Base-by-base conservation (phyloP, 1,140 invertebrate genomes). In the Danaus plexippus region DNA sequence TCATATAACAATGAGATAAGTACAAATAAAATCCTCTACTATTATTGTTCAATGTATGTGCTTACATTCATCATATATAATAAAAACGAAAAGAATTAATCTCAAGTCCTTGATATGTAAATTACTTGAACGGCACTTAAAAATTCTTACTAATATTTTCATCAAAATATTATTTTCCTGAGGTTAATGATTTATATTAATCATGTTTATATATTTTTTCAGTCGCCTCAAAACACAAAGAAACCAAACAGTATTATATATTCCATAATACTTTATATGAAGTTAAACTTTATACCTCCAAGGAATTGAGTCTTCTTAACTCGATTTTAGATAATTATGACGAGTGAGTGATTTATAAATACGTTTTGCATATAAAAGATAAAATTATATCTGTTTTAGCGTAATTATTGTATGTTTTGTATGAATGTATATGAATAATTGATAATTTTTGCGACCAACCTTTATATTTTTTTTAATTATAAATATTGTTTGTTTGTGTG, bases 221-320 rank as follows among this genome's bases (percentile, higher is more conserved):
- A 97, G 96, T 99, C 77, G 93, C 95, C 58, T 92, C 94, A 22
- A 98, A 96, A 72, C 96, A 99, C 73, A 94, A 94, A 77, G 97
- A 99, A 90, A 98, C 97, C 0, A 98, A 98, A 82, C 96, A 98
- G 88, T 98, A 97, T 88, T 99, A 97, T 77, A 97, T 95, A 32
- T 88, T 98, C 52, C 97, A 98, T 80, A 99, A 99, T 86, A 97
- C 95, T 6, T 87, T 99, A n/a, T 94, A 97, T 79, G 97, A 98
- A 87, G 95, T 95, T 5, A 95, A 96, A 80, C 87, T 94, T 22
- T 98, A 98, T 85, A 90, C 98, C 60, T 92, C 92, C 47, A 98
- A 97, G 79, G 97, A 99, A 88, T 89, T 98, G 44, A 91, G 93
- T 13, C 86, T 99, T 44, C 85, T 99, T 7, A 98, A 98, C 88